Evolutionary conservation across 1,140 invertebrate genomes (phyloP), one percentile per base, ranked within the genome.

Genomic region (Drosophila willistoni): DNA sequence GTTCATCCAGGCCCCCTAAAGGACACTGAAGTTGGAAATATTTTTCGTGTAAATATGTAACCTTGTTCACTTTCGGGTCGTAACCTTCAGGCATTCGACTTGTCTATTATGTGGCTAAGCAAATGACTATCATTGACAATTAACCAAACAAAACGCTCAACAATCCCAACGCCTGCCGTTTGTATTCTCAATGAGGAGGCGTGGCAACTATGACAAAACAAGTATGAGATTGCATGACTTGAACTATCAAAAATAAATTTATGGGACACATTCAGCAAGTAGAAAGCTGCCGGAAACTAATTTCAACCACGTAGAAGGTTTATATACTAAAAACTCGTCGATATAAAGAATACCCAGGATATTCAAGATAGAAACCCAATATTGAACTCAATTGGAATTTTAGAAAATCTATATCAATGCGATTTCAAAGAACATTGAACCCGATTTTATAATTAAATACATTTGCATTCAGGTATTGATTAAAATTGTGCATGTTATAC

Each of bases 81-180:
- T 66, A 33, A 64, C 47, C 34, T 33, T 56, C 44, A 36, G 39
- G 6, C 59, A 29, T 29, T 29, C 65, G 67, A 68, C 73, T 72
- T 57, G 33, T 25, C 14, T 12, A 60, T 51, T 41, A 59, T 29
- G 36, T 41, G 13, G 7, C 0, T 29, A 36, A 47, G 54, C 34
- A 55, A 69, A 69, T 19, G 12, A 73, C 56, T 82, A 67, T 79
- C 67, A 86, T 86, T 79, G 76, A 34, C 61, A 41, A 71, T 81
- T 85, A 62, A 71, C 64, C 5, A 51, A 59, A 57, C 68, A 51
- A 59, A 57, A 47, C 12, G 19, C 56, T 60, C 2, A 5, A 36
- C 29, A 51, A 12, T 29, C 29, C 29, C 44, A 17, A 22, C 2
- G 12, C 9, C 12, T 9, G 42, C 12, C 56, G 72, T 64, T 72